Evolutionary conservation across 2,888 invertebrate genomes (phyloP), one percentile per base, ranked within the genome.

Genomic region (Trichogramma dendrolimi): DNA sequence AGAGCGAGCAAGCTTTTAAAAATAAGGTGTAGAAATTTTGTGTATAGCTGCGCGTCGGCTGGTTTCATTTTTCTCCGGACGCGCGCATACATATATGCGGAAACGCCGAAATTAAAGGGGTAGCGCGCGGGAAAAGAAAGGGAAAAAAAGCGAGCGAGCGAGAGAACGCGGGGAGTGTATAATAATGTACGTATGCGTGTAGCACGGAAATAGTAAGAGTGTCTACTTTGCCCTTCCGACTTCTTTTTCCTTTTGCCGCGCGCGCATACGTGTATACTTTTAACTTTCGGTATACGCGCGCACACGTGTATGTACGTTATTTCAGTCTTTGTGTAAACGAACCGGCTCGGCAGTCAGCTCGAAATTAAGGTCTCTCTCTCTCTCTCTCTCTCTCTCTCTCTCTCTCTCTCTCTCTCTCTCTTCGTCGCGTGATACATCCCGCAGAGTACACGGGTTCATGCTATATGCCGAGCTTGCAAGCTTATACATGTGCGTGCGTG

Each of bases 91-190:
- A 27, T 27, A 27, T 27, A 27, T 27, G 27, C 27, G 60, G 11
- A 55, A 47, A 42, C 59, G 58, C 51, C 55, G 56, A 53, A 64
- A 64, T 61, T 64, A 59, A 64, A 64, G 58, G 53, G 10, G 8
- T 46, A 10, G 10, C 46, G 46, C 46, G 41, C 55, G 56, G 44
- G 27, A 27, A 49, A 61, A 55, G 58, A 60, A 54, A 41, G 48
- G 57, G 50, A 10, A 41, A 51, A 44, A 8, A 40, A 43, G 46
- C 42, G 39, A 58, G 64, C 51, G 55, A 42, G 61, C 57, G 55
- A 46, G 27, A 60, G 39, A 46, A 50, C 5, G 48, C 10, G 5
- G 52, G 38, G 10, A 39, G 14, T 10, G 47, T 14, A n/a, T 5
- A 50, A 40, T 10, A 50, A 43, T 43, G 54, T 11, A 38, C 14